A percentile compares a stretch with the other conserved stretches of the same genome.
phyloP scores from a whole-genome alignment of 2,113 vertebrate species.

The Rhinogobius similis region DNA sequence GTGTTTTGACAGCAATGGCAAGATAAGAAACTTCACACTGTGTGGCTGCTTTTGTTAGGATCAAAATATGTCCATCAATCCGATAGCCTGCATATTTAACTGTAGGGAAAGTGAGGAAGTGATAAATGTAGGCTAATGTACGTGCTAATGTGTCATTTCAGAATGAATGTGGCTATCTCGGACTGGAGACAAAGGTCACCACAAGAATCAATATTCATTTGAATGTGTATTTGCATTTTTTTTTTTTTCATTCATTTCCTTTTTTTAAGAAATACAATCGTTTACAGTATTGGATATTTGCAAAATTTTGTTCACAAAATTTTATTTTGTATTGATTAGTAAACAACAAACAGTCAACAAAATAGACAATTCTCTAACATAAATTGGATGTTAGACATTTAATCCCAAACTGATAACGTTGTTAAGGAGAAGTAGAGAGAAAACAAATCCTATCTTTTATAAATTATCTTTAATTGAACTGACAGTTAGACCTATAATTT shows the following conservation, averaged over 20 bases:
- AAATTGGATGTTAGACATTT: too few relatives aligned
- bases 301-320: neutral
- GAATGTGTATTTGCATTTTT: neutral
- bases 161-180: neutral
- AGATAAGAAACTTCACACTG: conserved; percentile 34
- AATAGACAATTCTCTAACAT: too few relatives aligned
- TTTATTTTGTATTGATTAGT: neutral
- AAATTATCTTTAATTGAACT: too few relatives aligned
- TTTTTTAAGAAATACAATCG: too few relatives aligned
- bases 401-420: too few relatives aligned
- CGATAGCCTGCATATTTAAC: conserved; percentile 29
- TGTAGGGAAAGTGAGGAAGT: neutral
- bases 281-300: neutral
- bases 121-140: neutral
- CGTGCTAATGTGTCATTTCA: neutral
- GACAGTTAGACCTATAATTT: too few relatives aligned
- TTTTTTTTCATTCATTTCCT: neutral
- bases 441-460: too few relatives aligned
- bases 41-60: conserved; percentile 48
- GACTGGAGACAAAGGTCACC: neutral
- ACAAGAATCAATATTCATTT: neutral
- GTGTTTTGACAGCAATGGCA: conserved; percentile 43
- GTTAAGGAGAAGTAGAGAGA: too few relatives aligned
- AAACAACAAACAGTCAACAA: too few relatives aligned
- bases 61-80: conserved; percentile 56